These are phyloP conservation scores for Mus minutoides DNA, from an alignment of 2,797 vertebrate species.

Conservation along the genomic window DNA sequence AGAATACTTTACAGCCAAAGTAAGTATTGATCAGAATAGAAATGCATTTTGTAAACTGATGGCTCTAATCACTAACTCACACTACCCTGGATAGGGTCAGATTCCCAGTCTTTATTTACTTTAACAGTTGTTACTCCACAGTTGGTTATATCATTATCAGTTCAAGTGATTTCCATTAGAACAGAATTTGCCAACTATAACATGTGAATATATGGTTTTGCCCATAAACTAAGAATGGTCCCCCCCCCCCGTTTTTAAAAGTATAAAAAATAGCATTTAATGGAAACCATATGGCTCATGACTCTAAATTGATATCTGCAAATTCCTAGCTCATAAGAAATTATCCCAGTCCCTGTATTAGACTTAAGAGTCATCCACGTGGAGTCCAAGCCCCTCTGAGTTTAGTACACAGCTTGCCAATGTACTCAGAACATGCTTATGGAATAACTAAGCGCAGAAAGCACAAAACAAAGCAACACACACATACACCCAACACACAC, in stretches of 20 bases:
- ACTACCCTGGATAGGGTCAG: neutral
- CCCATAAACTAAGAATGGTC: conserved; percentile 4
- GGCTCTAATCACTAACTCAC: neutral
- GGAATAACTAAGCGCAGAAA: neutral
- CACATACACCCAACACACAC: neutral
- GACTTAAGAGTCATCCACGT: neutral
- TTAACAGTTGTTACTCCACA: neutral
- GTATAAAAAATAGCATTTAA: neutral
- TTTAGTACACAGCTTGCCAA: neutral
- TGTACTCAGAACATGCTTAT: neutral
- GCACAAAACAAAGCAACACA: neutral
- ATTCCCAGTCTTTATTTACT: neutral
- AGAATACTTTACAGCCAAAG: neutral
- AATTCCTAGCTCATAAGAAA: neutral
- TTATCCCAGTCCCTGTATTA: neutral
- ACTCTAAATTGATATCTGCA: neutral
- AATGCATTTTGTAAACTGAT: neutral
- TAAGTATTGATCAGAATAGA: neutral
- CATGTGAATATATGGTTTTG: neutral
- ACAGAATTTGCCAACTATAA: neutral
- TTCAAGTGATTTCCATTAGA: neutral
- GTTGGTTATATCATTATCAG: neutral
- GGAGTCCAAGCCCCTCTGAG: neutral
- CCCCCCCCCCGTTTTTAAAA: neutral
- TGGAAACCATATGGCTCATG: neutral